Evolutionary conservation across 2,113 vertebrate species (phyloP), one percentile per base, ranked within the genome.

Genomic region (Elaphurus davidianus): DNA sequence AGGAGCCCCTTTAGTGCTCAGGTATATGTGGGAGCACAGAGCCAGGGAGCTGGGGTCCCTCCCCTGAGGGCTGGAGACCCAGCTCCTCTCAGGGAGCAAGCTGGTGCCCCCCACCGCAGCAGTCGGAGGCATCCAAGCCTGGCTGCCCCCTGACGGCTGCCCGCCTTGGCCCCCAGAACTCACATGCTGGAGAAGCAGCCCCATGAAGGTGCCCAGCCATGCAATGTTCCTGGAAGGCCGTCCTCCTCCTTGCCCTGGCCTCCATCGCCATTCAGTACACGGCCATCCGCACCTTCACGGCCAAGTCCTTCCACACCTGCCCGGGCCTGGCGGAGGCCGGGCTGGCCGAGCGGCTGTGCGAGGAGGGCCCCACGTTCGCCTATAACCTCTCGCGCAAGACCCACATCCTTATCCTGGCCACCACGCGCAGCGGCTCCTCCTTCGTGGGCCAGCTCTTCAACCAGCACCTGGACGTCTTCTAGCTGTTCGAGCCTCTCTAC

Each of bases 201-300:
- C 99, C 99, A 99, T 99, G 99, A 99, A 99, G 99, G 99, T 99
- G 99, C 99, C 99, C 99, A 99, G 99, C 99, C 99, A 99, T 99
- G 99, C 99, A 99, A 99, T 99, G 99, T 99, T 99, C 99, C 98
- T 99, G 99, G 99, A 99, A 99, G 99, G 99, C 99, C 98, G 99
- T 99, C 99, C 99, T 99, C 98, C 99, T 99, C 98, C 99, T 99
- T 98, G 99, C 99, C 97, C 99, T 99, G 99, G 99, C 99, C 98
- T 99, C 99, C 97, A 99, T 99, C 43, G 99, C 99, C 94, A 99
- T 99, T 98, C 99, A 99, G 98, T 99, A 99, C 99, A 99, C 99
- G 9, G 99, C 99, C 97, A 99, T 99, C 98, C 99, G 99, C 95
- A 99, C 99, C 25, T 99, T 99, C 98, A 99, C 99, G 0, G 99